Percentiles rank a stretch among this genome's conserved stretches.
These are phyloP conservation scores for Oceanodroma tethys DNA, from an alignment of 2,113 vertebrate genomes.

Conservation along the genomic window DNA sequence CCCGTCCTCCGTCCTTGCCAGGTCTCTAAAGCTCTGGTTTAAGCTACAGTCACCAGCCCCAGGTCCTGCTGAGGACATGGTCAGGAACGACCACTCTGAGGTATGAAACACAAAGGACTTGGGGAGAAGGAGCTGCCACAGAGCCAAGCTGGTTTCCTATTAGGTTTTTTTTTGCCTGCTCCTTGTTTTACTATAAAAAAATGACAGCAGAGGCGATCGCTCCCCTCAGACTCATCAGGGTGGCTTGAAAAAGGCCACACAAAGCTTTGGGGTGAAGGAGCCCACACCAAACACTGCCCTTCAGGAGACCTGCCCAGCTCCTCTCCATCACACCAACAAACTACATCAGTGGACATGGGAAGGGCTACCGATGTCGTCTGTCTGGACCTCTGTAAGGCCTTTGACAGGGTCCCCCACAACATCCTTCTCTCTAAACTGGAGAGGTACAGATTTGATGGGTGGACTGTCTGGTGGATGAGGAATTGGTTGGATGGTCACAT, in stretches of 20 bases:
- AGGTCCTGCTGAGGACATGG: neutral
- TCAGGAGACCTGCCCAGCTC: neutral
- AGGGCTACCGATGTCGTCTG: too few relatives aligned
- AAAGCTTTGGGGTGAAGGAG: neutral
- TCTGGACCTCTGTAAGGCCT: too few relatives aligned
- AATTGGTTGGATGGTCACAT: too few relatives aligned
- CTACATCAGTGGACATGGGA: too few relatives aligned
- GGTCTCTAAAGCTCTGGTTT: neutral
- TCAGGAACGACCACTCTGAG: neutral
- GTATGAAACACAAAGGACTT: neutral
- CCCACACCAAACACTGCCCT: neutral
- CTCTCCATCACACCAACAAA: neutral
- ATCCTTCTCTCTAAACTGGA: too few relatives aligned
- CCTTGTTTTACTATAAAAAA: neutral
- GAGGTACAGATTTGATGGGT: too few relatives aligned
- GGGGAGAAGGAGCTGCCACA: neutral
- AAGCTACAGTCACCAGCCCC: neutral
- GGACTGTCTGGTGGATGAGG: too few relatives aligned
- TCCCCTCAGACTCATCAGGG: neutral
- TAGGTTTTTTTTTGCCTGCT: neutral
- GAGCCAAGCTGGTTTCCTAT: neutral
- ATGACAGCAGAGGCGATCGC: neutral
- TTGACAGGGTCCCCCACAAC: too few relatives aligned
- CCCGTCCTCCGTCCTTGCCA: neutral
- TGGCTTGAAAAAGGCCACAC: neutral